Base-by-base conservation (phyloP, 2,797 vertebrate species). In the Scleropages formosus region DNA sequence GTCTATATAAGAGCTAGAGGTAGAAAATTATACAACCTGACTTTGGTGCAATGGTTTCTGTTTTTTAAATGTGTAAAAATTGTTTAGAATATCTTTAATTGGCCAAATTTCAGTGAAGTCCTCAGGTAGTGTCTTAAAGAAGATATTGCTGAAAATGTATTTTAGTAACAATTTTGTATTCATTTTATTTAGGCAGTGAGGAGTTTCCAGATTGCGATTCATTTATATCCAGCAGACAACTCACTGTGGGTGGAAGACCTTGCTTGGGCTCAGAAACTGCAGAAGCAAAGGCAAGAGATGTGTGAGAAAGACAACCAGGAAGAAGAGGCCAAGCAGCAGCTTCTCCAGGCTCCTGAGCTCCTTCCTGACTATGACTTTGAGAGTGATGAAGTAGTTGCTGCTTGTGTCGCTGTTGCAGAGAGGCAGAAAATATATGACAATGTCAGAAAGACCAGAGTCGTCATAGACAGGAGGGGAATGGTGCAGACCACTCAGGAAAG, bases 351-450 rank as follows among this genome's bases (percentile, higher is more conserved):
- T 9, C 92, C 93, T 0, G 94, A 94, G 86, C 88, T 95, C 0
- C 85, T 95, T 75, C 92, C 89, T n/a, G 96, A 99, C 86, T 98
- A 95, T 82, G 96, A 98, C 84, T 99, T 98, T 78, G 97, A 99
- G 88, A 95, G 96, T 0, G 95, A 98, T 4, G 96, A 98, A 87
- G 95, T 98, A 78, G 90, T 99, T 74, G 94, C 92, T 0, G 96
- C 96, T 12, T 98, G 97, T 80, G 90, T 92, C n/a, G 95, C 96
- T 0, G 93, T 98, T 0, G 96, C 95, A 0, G 93, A 96, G 80
- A 91, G 93, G 47, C 94, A 97, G 85, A 91, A 92, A 18, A 85
- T 77, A 8, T 83, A 90, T 1, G 86, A 94, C 76, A 82, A 88
- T 77, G 85, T 92, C 84, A 93, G 88, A 86, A 85, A 79, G 79